Evolutionary conservation across 2,113 vertebrate genomes (phyloP).

Genomic region (Nycticebus coucang): DNA sequence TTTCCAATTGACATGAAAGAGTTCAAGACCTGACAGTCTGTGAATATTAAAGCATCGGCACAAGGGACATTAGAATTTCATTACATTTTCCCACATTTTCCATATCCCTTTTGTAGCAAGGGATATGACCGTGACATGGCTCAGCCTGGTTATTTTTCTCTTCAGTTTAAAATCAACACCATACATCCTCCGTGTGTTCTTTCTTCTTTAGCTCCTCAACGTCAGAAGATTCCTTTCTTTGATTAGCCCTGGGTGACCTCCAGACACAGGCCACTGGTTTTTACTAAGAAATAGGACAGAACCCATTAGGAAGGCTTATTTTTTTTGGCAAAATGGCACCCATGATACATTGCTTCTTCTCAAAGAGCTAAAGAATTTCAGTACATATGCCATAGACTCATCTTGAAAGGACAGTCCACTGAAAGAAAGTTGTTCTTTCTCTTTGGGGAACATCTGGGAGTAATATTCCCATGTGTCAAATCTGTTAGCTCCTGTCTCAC

Average conservation of each 20-base stretch:
- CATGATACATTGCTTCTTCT: slow-evolving; percentile 63
- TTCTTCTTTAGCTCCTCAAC: slow-evolving; percentile 51
- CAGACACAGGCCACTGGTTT: slow-evolving; percentile 49
- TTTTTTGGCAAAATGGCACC: slow-evolving; percentile 43
- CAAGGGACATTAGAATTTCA: background rate
- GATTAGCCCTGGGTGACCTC: slow-evolving; percentile 56
- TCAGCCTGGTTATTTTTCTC: slow-evolving; percentile 45
- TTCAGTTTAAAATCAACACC: slow-evolving; percentile 69
- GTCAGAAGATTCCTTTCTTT: slow-evolving; percentile 61
- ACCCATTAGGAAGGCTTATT: slow-evolving; percentile 58
- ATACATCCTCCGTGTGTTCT: background rate
- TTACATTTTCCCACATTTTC: slow-evolving; percentile 32
- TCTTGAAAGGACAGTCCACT: slow-evolving; percentile 65
- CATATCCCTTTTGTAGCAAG: slow-evolving; percentile 44
- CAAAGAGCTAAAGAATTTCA: slow-evolving; percentile 38
- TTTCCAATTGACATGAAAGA: background rate
- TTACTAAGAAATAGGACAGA: slow-evolving; percentile 43
- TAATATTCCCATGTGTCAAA: slow-evolving; percentile 69
- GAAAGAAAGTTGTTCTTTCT: slow-evolving; percentile 64
- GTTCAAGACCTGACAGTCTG: background rate
- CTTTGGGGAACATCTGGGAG: slow-evolving; percentile 69
- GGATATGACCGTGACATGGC: background rate
- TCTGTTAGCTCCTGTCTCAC: slow-evolving; percentile 73
- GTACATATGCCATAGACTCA: background rate
- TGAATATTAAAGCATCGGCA: background rate